phyloP scores from a whole-genome alignment of 2,113 vertebrate genomes.

The Neotragus moschatus region DNA sequence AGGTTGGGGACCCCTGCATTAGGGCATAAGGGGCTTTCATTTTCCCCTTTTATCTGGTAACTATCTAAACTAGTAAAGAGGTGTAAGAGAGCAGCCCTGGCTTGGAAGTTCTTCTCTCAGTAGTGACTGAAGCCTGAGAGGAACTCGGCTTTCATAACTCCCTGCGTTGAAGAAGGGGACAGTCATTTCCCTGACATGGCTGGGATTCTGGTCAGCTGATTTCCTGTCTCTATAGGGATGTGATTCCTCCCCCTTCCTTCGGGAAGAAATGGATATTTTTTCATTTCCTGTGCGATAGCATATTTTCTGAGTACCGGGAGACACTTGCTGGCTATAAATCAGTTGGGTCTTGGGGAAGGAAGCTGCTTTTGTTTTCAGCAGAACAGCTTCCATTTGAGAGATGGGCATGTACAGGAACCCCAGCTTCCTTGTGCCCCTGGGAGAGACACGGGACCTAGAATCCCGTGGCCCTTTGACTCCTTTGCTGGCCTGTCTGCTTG shows the following conservation, averaged over 20 bases:
- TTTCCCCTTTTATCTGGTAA: not conserved
- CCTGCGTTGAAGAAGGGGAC: not conserved
- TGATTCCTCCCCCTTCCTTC: constrained; percentile 53
- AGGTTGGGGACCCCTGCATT: not conserved
- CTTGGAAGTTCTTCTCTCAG: not conserved
- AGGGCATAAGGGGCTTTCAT: not conserved
- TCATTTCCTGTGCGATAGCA: constrained; percentile 78
- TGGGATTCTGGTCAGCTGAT: not conserved
- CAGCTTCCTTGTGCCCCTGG: not conserved
- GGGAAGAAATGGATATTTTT: constrained; percentile 71
- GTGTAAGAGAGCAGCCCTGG: not conserved
- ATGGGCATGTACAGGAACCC: not conserved
- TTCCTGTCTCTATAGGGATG: constrained; percentile 47
- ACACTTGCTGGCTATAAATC: constrained; percentile 62
- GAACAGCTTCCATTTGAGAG: constrained; percentile 34
- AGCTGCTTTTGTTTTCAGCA: constrained; percentile 48
- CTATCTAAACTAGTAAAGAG: not conserved
- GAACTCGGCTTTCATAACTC: not conserved
- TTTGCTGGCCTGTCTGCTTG: constrained; percentile 1
- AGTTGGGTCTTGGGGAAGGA: constrained; percentile 22
- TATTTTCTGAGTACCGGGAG: constrained; percentile 66
- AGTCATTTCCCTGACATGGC: constrained; percentile 30
- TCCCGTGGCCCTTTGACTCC: constrained; percentile 11
- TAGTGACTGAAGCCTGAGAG: not conserved
- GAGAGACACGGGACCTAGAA: not conserved